Conservation (phyloP, 2,888 invertebrate species). For the Muscina levida region DNA sequence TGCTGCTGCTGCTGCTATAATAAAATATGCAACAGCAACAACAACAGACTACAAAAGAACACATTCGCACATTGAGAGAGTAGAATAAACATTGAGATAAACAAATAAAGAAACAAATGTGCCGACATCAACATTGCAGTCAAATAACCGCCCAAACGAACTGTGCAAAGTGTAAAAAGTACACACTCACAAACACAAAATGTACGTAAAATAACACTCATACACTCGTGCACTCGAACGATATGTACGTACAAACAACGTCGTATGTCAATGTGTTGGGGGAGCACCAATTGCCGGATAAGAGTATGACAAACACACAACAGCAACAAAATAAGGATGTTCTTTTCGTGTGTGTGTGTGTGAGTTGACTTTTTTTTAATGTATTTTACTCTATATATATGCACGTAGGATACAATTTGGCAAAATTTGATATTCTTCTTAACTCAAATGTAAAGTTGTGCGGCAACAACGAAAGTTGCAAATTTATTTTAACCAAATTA, state of each 20-base stretch:
- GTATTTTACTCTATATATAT: background rate
- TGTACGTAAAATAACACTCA: constrained; percentile 12
- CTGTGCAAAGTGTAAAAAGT: constrained; percentile 17
- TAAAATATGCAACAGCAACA: constrained; percentile 50
- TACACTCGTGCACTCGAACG: constrained; percentile 13
- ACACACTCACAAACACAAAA: constrained; percentile 12
- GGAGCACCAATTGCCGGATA: background rate
- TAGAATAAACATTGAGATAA: constrained; percentile 7
- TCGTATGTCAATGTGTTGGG: background rate
- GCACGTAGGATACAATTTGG: too few relatives aligned
- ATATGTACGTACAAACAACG: background rate
- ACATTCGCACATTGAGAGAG: background rate
- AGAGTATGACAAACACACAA: background rate
- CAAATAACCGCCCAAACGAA: constrained; percentile 38
- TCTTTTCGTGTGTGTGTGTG: background rate
- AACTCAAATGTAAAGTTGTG: too few relatives aligned
- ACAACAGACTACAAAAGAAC: constrained; percentile 26
- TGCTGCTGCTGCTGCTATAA: too few relatives aligned
- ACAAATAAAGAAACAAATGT: constrained; percentile 49
- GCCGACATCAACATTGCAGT: constrained; percentile 56
- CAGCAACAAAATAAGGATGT: too few relatives aligned
- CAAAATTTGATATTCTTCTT: too few relatives aligned
- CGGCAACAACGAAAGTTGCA: background rate
- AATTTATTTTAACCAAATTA: background rate
- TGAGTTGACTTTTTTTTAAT: background rate